Evolutionary conservation across 2,888 invertebrate genomes (phyloP).

Genomic region (Plebejus anna): DNA sequence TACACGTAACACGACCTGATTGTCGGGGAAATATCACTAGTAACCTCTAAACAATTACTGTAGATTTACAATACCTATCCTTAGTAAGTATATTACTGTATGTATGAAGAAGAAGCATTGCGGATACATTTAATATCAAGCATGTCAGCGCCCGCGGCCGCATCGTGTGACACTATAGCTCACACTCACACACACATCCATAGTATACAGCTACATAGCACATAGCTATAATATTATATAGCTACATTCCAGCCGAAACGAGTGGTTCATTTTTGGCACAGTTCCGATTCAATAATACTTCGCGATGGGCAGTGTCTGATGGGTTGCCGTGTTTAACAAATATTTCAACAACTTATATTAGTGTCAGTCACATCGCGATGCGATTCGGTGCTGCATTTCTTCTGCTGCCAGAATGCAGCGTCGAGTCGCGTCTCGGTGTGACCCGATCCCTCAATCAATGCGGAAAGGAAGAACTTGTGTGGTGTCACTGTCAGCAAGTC

Average conservation of each 20-base stretch:
- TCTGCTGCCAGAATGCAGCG: neutral
- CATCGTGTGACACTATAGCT: neutral
- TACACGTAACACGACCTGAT: no score
- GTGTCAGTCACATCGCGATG: neutral
- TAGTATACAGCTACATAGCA: constrained; percentile 41
- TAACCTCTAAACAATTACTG: neutral
- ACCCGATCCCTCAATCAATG: neutral
- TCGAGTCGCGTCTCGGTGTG: neutral
- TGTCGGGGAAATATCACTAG: neutral
- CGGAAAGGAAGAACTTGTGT: neutral
- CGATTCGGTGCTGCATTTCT: neutral
- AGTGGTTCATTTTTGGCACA: constrained; percentile 76
- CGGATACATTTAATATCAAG: neutral
- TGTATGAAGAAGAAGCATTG: neutral
- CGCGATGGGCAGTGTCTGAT: constrained; percentile 45
- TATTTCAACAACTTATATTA: constrained; percentile 1
- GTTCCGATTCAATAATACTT: constrained; percentile 63
- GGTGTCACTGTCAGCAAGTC: neutral
- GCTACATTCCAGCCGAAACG: constrained; percentile 51
- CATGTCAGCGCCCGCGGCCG: neutral
- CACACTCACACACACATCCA: constrained; percentile 39
- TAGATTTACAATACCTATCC: neutral
- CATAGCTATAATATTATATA: constrained; percentile 39
- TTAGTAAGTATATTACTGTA: neutral
- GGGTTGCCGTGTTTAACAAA: constrained; percentile 28